phyloP scores from a whole-genome alignment of 2,888 invertebrate genomes.

The Drosophila neonasuta region DNA sequence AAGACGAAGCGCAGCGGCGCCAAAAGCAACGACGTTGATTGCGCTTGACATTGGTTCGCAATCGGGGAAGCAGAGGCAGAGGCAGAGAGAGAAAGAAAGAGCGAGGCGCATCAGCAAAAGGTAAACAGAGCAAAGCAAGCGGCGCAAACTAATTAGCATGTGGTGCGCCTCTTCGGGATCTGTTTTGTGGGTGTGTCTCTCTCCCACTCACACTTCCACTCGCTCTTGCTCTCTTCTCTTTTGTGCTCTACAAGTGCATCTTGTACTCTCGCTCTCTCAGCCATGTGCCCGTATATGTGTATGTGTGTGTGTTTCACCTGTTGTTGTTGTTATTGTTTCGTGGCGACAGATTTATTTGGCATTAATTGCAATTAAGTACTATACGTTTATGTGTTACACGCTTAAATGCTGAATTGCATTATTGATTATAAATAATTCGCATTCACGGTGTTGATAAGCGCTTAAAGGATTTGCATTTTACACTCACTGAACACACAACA shows the following conservation, averaged over 20 bases:
- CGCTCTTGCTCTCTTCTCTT: constrained; percentile 6
- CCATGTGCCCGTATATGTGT: constrained; percentile 1
- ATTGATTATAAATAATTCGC: constrained; percentile 17
- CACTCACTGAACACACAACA: neutral
- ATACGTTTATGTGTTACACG: constrained; percentile 7
- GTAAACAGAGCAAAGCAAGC: constrained; percentile 61
- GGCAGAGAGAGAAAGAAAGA: constrained; percentile 5
- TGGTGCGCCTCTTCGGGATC: constrained; percentile 52
- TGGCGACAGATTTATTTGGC: constrained; percentile 75
- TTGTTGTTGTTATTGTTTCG: constrained; percentile 21
- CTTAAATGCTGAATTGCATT: neutral
- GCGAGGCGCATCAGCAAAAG: constrained; percentile 33
- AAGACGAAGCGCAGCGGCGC: constrained; percentile 33
- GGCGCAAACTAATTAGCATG: constrained; percentile 66
- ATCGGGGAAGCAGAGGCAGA: constrained; percentile 26
- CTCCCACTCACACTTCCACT: neutral
- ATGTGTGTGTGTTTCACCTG: constrained; percentile 12
- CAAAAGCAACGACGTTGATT: constrained; percentile 34
- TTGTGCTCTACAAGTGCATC: constrained; percentile 18
- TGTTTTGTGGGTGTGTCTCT: constrained; percentile 65
- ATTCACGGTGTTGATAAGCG: constrained; percentile 44
- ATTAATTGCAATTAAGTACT: constrained; percentile 47
- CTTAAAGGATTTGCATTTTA: constrained; percentile 30
- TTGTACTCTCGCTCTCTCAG: neutral
- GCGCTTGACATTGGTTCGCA: constrained; percentile 61